Conservation (phyloP, 2,797 vertebrate genomes). For the Acanthopagrus latus region DNA sequence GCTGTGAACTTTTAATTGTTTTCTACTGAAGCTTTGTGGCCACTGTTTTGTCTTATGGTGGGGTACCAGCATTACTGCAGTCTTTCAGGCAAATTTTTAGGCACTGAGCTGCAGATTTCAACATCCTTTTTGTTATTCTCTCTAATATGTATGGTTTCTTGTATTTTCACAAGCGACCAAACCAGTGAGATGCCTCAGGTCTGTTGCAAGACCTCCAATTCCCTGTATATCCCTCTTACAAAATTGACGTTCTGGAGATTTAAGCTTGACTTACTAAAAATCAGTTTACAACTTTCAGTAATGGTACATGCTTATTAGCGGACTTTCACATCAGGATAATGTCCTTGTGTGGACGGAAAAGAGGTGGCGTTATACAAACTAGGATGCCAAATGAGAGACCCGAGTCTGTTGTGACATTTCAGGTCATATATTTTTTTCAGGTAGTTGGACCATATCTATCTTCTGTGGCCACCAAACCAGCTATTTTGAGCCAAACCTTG, state of each 20-base stretch:
- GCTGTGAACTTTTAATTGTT: slow-evolving; percentile 12
- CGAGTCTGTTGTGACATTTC: no score
- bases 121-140: not conserved
- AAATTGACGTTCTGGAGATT: not conserved
- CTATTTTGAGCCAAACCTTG: no score
- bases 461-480: no score
- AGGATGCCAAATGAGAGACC: no score
- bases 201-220: not conserved
- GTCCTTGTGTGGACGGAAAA: no score
- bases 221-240: not conserved
- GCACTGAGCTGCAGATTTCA: not conserved
- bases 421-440: no score
- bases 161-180: not conserved
- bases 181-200: not conserved
- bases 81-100: no score
- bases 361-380: no score
- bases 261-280: not conserved
- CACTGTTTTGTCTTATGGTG: not conserved
- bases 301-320: no score
- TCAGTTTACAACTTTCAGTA: not conserved
- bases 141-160: not conserved
- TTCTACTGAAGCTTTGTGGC: not conserved
- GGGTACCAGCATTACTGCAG: not conserved
- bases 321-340: no score
- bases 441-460: no score